A percentile compares a stretch with the other conserved stretches of the same genome.
phyloP scores from a whole-genome alignment of 2,797 vertebrate species.

The Botia almorhae region DNA sequence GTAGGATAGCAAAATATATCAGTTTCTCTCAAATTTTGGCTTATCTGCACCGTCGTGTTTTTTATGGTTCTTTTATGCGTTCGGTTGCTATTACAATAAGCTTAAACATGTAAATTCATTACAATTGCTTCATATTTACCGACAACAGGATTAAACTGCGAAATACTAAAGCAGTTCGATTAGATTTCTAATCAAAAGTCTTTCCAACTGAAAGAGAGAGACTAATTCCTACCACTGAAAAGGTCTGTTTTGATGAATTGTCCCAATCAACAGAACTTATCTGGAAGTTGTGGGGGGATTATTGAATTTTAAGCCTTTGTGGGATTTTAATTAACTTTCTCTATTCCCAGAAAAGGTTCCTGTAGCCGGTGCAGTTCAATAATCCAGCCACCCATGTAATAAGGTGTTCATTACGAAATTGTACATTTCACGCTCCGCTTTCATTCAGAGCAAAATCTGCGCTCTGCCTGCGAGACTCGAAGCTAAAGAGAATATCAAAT shows the following conservation, averaged over 20 bases:
- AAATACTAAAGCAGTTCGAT: slow-evolving; percentile 35
- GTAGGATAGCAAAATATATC: too few species aligned
- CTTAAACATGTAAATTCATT: background rate
- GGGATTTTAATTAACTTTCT: slow-evolving; percentile 90
- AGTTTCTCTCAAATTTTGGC: too few species aligned
- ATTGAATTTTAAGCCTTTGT: slow-evolving; percentile 88
- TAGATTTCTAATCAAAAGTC: slow-evolving; percentile 33
- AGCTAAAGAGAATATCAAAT: slow-evolving; percentile 30
- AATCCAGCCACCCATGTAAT: slow-evolving; percentile 88
- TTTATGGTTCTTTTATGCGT: too few species aligned
- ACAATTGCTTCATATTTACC: slow-evolving; percentile 19
- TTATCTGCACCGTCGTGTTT: too few species aligned
- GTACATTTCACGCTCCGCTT: slow-evolving; percentile 72
- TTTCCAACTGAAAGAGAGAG: slow-evolving; percentile 29
- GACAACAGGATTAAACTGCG: slow-evolving; percentile 26
- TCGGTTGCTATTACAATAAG: too few species aligned
- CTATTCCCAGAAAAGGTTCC: slow-evolving; percentile 77
- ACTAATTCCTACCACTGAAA: slow-evolving; percentile 49
- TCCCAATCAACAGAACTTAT: slow-evolving; percentile 85
- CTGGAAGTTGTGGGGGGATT: slow-evolving; percentile 83
- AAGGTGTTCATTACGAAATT: slow-evolving; percentile 84
- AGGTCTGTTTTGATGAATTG: slow-evolving; percentile 70
- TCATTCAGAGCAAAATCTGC: slow-evolving; percentile 41
- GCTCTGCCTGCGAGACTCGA: slow-evolving; percentile 9
- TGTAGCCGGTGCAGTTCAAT: slow-evolving; percentile 87